These are phyloP conservation scores for Macropodus opercularis DNA, from an alignment of 2,797 vertebrate species.

Conservation along the genomic window DNA sequence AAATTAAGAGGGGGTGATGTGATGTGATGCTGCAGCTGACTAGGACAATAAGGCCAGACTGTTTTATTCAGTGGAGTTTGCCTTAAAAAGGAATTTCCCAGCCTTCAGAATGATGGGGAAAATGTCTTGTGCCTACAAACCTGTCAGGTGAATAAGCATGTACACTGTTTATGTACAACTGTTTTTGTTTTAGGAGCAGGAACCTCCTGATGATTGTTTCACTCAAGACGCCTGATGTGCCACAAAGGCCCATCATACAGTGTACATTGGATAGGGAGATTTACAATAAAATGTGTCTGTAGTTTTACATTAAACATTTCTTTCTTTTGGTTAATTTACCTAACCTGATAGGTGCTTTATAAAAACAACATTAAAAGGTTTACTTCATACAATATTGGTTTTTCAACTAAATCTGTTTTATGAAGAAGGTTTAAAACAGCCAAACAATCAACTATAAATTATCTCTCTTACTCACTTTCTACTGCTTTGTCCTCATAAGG, in stretches of 20 bases:
- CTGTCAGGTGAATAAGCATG: constrained; percentile 4
- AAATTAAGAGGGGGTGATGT: constrained; percentile 1
- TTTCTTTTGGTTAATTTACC: neutral
- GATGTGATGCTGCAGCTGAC: constrained; percentile 12
- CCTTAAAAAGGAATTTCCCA: constrained; percentile 33
- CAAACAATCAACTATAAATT: neutral
- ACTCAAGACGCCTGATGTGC: constrained; percentile 23
- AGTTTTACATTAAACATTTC: neutral
- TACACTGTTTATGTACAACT: constrained; percentile 2
- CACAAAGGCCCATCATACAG: constrained; percentile 3
- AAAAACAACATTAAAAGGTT: neutral
- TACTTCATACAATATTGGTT: neutral
- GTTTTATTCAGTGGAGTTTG: constrained; percentile 18
- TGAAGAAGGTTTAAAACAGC: neutral
- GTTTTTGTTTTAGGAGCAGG: constrained; percentile 14
- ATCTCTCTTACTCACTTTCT: too few species aligned
- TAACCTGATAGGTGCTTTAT: neutral
- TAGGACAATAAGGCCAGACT: constrained; percentile 1
- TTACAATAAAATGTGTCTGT: constrained; percentile 42
- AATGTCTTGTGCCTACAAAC: constrained; percentile 13
- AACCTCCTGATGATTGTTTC: constrained; percentile 22
- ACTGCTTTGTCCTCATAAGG: too few species aligned
- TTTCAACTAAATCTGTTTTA: neutral
- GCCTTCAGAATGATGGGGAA: neutral
- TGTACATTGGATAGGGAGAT: constrained; percentile 21